A percentile compares a stretch with the other conserved stretches of the same genome.
Conservation (phyloP, 53 echinoderm and acorn worm species). For the Temnopleurus reevesii region DNA sequence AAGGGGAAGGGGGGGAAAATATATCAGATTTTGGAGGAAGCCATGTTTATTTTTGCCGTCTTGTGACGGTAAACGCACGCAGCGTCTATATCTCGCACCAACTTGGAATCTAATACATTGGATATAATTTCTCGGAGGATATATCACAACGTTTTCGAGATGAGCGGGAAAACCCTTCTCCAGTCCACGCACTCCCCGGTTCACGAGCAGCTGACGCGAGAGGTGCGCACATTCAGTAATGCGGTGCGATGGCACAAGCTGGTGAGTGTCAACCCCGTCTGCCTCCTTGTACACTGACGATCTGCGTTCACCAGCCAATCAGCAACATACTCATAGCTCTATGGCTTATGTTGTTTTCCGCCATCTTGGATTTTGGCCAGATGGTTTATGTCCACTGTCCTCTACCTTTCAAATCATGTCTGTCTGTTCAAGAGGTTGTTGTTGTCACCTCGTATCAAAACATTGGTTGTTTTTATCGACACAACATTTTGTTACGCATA, state of each 20-base stretch:
- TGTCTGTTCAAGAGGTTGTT: too few species aligned
- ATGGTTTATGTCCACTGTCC: neutral
- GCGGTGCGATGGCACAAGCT: constrained; percentile 69
- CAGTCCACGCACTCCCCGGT: constrained; percentile 63
- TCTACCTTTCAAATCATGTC: neutral
- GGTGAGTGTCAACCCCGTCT: constrained; percentile 50
- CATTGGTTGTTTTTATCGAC: too few species aligned
- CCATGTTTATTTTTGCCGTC: constrained; percentile 62
- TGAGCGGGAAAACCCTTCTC: constrained; percentile 54
- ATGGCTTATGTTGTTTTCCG: constrained; percentile 14
- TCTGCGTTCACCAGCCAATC: constrained; percentile 14
- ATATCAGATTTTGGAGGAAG: constrained; percentile 30
- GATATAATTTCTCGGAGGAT: constrained; percentile 35
- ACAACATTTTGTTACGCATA: too few species aligned
- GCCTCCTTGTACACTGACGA: neutral
- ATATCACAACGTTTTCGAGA: constrained; percentile 15
- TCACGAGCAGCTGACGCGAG: constrained; percentile 66
- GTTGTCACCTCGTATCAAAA: too few species aligned
- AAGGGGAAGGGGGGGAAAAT: neutral
- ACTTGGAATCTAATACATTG: constrained; percentile 50
- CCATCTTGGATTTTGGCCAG: constrained; percentile 48
- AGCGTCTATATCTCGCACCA: neutral
- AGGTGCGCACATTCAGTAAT: constrained; percentile 70
- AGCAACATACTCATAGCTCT: neutral
- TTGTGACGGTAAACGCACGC: constrained; percentile 27